Conservation (phyloP, 2,113 vertebrate species). For the Chaetorhynchus papuensis region DNA sequence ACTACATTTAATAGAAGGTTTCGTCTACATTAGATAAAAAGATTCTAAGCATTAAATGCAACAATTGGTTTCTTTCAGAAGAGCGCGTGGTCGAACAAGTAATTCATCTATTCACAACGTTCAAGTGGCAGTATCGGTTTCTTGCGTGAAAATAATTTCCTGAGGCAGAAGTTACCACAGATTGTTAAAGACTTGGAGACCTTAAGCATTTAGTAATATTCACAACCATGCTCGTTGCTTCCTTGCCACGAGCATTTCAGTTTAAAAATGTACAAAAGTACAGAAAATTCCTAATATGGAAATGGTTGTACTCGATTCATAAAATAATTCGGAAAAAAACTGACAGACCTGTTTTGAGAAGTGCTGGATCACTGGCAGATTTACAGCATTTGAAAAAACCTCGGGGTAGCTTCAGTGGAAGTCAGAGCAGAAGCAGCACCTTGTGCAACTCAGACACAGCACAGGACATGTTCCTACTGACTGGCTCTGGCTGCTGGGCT, state of each 20-base stretch:
- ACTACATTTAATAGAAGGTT: background rate
- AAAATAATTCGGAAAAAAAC: background rate
- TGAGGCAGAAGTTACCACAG: background rate
- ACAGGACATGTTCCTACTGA: accelerated
- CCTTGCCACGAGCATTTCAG: background rate
- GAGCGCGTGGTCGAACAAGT: background rate
- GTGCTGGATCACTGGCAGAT: background rate
- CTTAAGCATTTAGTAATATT: background rate
- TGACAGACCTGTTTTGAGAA: background rate
- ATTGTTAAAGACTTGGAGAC: background rate
- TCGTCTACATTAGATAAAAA: background rate
- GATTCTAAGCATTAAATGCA: background rate
- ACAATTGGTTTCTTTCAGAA: background rate
- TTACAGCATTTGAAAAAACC: background rate
- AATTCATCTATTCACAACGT: background rate
- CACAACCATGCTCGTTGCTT: background rate
- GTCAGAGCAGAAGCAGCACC: background rate
- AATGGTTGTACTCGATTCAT: background rate
- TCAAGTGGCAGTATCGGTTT: background rate
- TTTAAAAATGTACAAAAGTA: background rate
- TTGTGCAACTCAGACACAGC: background rate
- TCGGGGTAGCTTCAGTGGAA: background rate
- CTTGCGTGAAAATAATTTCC: background rate
- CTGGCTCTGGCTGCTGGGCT: background rate
- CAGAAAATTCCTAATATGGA: background rate